Base-by-base conservation (phyloP, 2,888 invertebrate species). In the Drosophila prostipennis region DNA sequence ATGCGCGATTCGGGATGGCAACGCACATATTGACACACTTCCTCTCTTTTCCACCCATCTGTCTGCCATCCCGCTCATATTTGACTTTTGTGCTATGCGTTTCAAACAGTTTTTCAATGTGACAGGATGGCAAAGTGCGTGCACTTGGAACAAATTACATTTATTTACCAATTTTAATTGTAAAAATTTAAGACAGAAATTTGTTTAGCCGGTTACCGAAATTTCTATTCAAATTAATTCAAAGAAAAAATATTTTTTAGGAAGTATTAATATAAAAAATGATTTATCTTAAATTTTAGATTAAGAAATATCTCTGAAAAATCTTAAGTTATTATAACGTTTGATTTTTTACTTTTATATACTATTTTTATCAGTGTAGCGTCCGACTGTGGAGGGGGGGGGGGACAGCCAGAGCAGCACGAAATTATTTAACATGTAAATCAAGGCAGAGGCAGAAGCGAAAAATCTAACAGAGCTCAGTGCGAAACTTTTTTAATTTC, bases 401-500 rank as follows among this genome's bases (percentile, higher is more conserved):
- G 42, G 19, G 3, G 26, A 26, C 56, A 45, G 78, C 53, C 63
- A 65, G 67, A 59, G 34, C 40, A 52, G 36, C 68, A 54, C 70
- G 75, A 85, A 76, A 84, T 85, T 83, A 86, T 85, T 85, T 85
- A 84, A 81, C 81, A 86, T 85, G 86, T 86, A 85, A 85, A 85
- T 86, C 86, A n/a, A n/a, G n/a, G n/a, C n/a, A 63, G 54, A 55
- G 55, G 34, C 68, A 72, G 60, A 77, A 63, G 72, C 68, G 55
- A 63, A 74, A 64, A 74, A 61, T 83, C 79, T 80, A 79, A 78
- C 79, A 79, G 76, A 60, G 79, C 67, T 54, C 49, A 67, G 78
- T 46, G 65, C 58, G 73, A 75, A 85, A 85, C 81, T 85, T 85
- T 85, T 85, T 85, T 84, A 86, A 85, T 85, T 85, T 85, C 83